phyloP scores from a whole-genome alignment of 2,113 vertebrate genomes.

The Myotis yumanensis region DNA sequence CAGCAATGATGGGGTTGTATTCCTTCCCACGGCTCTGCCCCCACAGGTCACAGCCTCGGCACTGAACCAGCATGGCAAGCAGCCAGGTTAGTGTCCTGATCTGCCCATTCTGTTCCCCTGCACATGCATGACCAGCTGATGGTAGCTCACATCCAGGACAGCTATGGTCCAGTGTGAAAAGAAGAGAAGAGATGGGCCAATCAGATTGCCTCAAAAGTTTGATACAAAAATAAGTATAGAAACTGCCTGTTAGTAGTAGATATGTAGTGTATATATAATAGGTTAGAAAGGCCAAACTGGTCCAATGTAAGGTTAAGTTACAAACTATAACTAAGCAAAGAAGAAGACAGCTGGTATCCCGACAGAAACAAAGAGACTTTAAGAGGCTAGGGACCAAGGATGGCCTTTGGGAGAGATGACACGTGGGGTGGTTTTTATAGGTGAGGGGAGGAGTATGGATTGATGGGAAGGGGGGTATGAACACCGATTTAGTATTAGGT shows the following conservation, averaged over 20 bases:
- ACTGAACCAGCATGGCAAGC: neutral
- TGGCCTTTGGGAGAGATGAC: neutral
- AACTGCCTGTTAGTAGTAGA: neutral
- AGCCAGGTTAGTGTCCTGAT: neutral
- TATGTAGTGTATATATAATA: neutral
- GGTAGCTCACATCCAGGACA: neutral
- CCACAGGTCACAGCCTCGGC: fast-evolving
- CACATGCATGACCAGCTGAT: fast-evolving
- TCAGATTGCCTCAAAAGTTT: neutral
- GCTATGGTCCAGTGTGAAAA: neutral
- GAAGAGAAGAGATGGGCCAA: neutral
- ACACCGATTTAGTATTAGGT: neutral
- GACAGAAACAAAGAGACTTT: neutral
- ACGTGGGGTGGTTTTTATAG: neutral
- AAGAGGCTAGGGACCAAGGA: neutral
- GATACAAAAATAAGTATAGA: neutral
- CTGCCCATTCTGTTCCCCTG: neutral
- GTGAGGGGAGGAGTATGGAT: neutral
- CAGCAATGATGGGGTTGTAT: neutral
- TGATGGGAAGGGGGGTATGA: neutral
- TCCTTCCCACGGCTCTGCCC: neutral
- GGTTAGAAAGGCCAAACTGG: neutral
- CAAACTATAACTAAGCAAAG: neutral
- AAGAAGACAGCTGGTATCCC: neutral
- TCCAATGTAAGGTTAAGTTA: neutral